A percentile compares a stretch with the other conserved stretches of the same genome.
Evolutionary conservation across 2,888 invertebrate genomes (phyloP).

Genomic region (Crocallis elinguaria): DNA sequence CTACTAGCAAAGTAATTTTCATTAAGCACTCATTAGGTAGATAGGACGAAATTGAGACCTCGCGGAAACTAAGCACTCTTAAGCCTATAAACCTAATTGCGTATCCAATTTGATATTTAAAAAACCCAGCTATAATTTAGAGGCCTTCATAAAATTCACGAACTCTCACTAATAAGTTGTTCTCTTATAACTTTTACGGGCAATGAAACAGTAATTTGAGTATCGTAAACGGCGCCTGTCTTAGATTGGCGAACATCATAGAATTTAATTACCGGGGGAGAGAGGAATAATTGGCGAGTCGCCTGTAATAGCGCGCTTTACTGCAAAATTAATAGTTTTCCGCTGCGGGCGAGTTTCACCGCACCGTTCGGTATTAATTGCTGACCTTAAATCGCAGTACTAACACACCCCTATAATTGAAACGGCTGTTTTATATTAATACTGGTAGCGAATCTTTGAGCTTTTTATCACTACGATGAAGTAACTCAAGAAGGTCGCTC

Average conservation of each 20-base stretch:
- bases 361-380: constrained; percentile 69
- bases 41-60: constrained; percentile 2
- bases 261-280: constrained; percentile 80
- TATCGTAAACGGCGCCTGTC: constrained; percentile 79
- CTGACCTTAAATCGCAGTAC: constrained; percentile 60
- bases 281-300: constrained; percentile 78
- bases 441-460: too few species aligned
- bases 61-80: constrained; percentile 1
- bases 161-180: constrained; percentile 54
- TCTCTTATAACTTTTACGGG: constrained; percentile 67
- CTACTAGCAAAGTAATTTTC: neutral
- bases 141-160: constrained; percentile 36
- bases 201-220: constrained; percentile 77
- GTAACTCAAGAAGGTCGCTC: too few species aligned
- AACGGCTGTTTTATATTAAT: constrained; percentile 33
- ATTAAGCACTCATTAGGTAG: constrained; percentile 4
- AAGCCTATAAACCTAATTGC: constrained; percentile 3
- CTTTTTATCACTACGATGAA: too few species aligned
- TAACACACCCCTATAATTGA: constrained; percentile 57
- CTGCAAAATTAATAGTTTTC: constrained; percentile 80
- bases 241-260: constrained; percentile 79
- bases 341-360: constrained; percentile 64
- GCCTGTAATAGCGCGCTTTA: constrained; percentile 75
- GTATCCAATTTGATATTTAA: constrained; percentile 8
- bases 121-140: constrained; percentile 25